Evolutionary conservation across 1,140 invertebrate genomes (phyloP).

Genomic region (Drosophila micromelanica): DNA sequence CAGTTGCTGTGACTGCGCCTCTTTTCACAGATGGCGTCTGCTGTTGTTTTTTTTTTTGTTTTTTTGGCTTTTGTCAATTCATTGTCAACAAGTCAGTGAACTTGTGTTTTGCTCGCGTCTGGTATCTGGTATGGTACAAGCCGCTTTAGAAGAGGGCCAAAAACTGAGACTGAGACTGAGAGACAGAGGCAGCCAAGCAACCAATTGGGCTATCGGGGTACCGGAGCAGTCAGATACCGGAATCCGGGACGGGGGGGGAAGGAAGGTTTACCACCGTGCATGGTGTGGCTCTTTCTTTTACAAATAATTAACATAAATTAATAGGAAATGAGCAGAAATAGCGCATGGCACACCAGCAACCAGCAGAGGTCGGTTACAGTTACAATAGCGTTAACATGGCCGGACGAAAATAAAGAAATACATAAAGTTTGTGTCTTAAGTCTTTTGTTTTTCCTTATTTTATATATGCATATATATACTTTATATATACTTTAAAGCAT

Average conservation of each 20-base stretch:
- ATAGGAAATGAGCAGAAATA: conserved; percentile 76
- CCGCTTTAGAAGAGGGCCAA: conserved; percentile 27
- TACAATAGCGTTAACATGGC: conserved; percentile 45
- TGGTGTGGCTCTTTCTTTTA: conserved; percentile 74
- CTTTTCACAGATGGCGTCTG: conserved; percentile 37
- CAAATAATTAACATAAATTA: conserved; percentile 82
- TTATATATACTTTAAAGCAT: neutral
- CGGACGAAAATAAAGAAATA: conserved; percentile 29
- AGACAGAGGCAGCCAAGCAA: conserved; percentile 33
- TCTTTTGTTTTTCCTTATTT: conserved; percentile 55
- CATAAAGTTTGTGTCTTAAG: conserved; percentile 61
- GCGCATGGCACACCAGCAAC: conserved; percentile 40
- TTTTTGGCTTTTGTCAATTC: conserved; percentile 73
- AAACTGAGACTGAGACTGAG: neutral
- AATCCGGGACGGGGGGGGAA: neutral
- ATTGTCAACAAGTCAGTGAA: conserved; percentile 81
- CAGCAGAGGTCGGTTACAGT: conserved; percentile 48
- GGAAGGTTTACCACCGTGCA: no score
- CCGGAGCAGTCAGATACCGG: conserved; percentile 9
- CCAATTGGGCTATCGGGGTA: no score
- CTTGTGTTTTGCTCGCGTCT: conserved; percentile 41
- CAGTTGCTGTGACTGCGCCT: conserved; percentile 26
- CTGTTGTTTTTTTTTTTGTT: neutral
- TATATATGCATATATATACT: neutral
- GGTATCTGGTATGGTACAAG: conserved; percentile 20